phyloP scores from a whole-genome alignment of 2,797 vertebrate species.

The Lepilemur ruficaudatus region DNA sequence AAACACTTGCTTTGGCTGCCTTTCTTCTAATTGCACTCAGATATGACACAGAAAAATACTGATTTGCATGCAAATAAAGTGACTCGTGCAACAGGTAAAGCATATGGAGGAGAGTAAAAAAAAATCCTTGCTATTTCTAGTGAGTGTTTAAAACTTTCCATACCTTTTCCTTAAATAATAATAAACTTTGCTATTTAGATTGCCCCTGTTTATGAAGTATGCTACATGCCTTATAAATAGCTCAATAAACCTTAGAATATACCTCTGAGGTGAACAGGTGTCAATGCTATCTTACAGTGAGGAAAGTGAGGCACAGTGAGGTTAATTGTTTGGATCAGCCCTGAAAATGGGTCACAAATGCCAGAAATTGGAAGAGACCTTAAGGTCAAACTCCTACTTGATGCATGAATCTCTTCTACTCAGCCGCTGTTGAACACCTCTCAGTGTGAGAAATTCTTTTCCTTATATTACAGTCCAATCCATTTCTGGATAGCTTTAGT shows the following conservation, averaged over 20 bases:
- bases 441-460: neutral
- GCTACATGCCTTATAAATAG: neutral
- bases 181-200: conserved; percentile 25
- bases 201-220: neutral
- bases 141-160: neutral
- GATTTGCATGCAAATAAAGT: neutral
- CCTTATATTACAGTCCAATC: neutral
- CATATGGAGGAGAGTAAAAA: neutral
- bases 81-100: neutral
- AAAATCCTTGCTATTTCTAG: neutral
- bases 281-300: conserved; percentile 23
- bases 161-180: conserved; percentile 32
- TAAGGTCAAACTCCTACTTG: conserved; percentile 43
- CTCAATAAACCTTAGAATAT: conserved; percentile 2
- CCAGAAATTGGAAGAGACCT: conserved; percentile 44
- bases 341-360: conserved; percentile 49
- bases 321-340: conserved; percentile 58
- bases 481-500: neutral
- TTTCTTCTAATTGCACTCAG: neutral
- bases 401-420: neutral
- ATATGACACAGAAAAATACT: conserved; percentile 18
- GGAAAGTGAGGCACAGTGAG: conserved; percentile 3
- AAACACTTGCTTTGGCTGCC: neutral
- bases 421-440: neutral
- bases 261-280: neutral